phyloP scores from a whole-genome alignment of 2,113 vertebrate genomes.

The human (Homo sapiens) region GRCh38 chr14:22254501-22255000 shows the following conservation, averaged over 20 bases:
- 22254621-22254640: background rate
- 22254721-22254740: slow-evolving; percentile 32
- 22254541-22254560: background rate
- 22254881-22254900: background rate
- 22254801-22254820: background rate
- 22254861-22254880: background rate
- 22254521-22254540: background rate
- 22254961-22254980: background rate
- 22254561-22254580: background rate
- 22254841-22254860: background rate
- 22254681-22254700: background rate
- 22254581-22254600: background rate
- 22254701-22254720: background rate
- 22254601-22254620: background rate
- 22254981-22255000: background rate
- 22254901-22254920: background rate
- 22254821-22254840: slow-evolving; percentile 35
- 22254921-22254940: slow-evolving; percentile 18
- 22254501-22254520: background rate
- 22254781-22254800: slow-evolving; percentile 35
- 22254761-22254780: background rate
- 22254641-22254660: background rate
- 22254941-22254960: background rate
- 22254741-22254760: background rate
- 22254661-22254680: background rate